These are phyloP conservation scores for Sturnus vulgaris DNA, from an alignment of 2,113 vertebrate species.

Conservation along the genomic window DNA sequence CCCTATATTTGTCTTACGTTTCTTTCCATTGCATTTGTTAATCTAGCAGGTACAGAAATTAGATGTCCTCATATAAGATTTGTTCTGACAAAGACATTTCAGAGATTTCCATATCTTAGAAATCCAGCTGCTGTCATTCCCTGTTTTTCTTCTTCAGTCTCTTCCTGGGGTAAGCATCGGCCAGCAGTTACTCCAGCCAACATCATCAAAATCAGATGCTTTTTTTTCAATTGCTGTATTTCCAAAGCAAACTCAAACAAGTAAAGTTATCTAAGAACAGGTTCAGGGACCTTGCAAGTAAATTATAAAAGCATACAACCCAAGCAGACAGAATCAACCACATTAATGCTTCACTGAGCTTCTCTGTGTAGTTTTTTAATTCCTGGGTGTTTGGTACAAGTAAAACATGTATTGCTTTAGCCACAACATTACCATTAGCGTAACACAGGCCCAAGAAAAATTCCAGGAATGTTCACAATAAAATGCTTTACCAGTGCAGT, in stretches of 20 bases:
- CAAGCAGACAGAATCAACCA: neutral
- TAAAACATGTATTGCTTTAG: neutral
- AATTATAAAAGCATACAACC: constrained; percentile 4
- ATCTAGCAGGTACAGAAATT: neutral
- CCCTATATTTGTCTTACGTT: neutral
- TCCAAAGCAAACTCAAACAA: constrained; percentile 36
- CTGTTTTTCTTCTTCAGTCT: constrained; percentile 20
- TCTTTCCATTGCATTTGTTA: neutral
- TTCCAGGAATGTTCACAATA: neutral
- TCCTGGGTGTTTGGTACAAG: neutral
- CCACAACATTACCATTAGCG: neutral
- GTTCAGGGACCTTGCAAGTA: neutral
- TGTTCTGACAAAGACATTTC: neutral
- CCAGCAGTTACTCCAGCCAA: constrained; percentile 9
- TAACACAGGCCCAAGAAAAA: neutral
- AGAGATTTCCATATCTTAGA: neutral
- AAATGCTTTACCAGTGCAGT: neutral
- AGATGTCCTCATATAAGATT: neutral
- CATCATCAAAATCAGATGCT: neutral
- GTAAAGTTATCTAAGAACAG: neutral
- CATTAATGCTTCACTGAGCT: neutral
- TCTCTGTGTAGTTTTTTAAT: neutral
- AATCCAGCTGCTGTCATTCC: neutral
- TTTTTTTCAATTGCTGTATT: constrained; percentile 5
- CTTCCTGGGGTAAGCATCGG: neutral